phyloP scores from a whole-genome alignment of 2,113 vertebrate genomes.

The Apodemus speciosus region DNA sequence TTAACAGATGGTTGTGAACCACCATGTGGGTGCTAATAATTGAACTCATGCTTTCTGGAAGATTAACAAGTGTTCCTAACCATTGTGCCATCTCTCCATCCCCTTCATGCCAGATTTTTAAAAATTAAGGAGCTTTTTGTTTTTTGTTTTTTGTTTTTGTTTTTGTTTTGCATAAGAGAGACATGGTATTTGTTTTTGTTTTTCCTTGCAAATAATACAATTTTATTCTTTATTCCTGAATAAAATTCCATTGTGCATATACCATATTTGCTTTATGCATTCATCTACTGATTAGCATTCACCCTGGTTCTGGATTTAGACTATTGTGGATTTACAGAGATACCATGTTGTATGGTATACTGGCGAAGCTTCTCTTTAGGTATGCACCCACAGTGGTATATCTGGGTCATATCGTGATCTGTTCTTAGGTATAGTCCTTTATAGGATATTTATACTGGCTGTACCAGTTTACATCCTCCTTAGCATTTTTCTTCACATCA shows the following conservation, averaged over 20 bases:
- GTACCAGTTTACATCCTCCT: neutral
- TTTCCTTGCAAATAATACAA: neutral
- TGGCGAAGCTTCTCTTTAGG: neutral
- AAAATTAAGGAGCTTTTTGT: neutral
- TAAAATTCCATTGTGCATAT: neutral
- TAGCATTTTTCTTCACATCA: neutral
- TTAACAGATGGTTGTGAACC: neutral
- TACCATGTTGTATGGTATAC: neutral
- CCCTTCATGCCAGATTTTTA: neutral
- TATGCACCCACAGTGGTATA: neutral
- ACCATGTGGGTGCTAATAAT: neutral
- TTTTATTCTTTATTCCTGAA: neutral
- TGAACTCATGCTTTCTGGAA: neutral
- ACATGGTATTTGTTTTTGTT: neutral
- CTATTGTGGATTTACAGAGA: neutral
- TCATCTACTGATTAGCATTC: neutral
- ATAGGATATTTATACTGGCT: neutral
- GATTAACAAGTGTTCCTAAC: neutral
- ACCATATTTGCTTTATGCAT: neutral
- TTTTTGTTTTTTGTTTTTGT: neutral
- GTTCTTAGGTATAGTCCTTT: neutral
- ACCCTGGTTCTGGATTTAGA: neutral
- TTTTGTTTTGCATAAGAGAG: neutral
- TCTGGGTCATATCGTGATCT: neutral
- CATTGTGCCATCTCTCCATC: neutral